Evolutionary conservation across 2,113 vertebrate genomes (phyloP).

Genomic region (Megalops atlanticus): DNA sequence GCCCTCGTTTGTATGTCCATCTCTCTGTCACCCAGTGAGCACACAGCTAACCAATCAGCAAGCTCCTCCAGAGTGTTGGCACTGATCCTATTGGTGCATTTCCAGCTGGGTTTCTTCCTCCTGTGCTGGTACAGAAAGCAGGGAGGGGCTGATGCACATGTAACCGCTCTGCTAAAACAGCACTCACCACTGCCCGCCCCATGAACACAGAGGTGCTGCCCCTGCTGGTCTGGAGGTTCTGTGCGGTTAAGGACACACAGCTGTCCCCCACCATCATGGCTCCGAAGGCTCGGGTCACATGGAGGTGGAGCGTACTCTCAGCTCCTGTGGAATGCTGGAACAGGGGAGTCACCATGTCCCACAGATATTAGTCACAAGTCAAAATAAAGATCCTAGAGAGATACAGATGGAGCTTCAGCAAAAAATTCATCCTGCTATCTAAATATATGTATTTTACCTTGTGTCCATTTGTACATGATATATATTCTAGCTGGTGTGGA

Average conservation of each 20-base stretch:
- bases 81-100: too few species aligned
- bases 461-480: too few species aligned
- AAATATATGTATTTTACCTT: too few species aligned
- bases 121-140: too few species aligned
- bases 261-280: conserved; percentile 42
- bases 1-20: too few species aligned
- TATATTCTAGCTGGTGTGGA: too few species aligned
- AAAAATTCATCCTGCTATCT: too few species aligned
- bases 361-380: background rate
- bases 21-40: too few species aligned
- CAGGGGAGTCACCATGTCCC: background rate
- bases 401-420: background rate
- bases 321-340: conserved; percentile 3
- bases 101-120: too few species aligned
- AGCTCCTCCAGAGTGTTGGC: too few species aligned
- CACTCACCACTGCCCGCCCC: conserved; percentile 33
- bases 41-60: too few species aligned
- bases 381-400: background rate
- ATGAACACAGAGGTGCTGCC: conserved; percentile 24
- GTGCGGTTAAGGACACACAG: conserved; percentile 30
- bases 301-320: conserved; percentile 26
- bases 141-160: too few species aligned
- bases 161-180: background rate
- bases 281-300: conserved; percentile 34
- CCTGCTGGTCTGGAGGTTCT: conserved; percentile 19